phyloP scores from a whole-genome alignment of 2,113 vertebrate genomes.

The Apeltes quadracus region DNA sequence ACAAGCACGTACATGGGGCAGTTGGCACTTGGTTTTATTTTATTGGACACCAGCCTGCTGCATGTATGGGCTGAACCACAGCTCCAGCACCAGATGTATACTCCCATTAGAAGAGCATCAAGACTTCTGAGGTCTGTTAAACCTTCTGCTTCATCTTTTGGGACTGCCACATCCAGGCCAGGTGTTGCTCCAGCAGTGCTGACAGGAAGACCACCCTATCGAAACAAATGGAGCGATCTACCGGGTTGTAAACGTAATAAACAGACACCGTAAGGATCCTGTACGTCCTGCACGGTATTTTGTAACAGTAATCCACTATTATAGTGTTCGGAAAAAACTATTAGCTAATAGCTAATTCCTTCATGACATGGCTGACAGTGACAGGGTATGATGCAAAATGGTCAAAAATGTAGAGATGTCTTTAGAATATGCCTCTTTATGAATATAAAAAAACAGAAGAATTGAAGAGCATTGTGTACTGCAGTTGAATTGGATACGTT shows the following conservation, averaged over 20 bases:
- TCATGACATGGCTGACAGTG: not conserved
- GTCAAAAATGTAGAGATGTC: not conserved
- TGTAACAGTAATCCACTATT: not conserved
- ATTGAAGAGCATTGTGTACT: not conserved
- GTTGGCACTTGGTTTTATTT: slow-evolving; percentile 27
- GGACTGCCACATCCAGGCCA: slow-evolving; percentile 6
- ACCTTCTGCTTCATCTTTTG: not conserved
- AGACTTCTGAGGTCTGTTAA: not conserved
- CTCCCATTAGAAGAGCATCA: slow-evolving; percentile 1
- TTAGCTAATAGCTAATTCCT: not conserved
- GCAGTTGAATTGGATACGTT: not conserved
- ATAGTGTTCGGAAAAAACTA: not conserved
- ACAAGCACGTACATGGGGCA: not conserved
- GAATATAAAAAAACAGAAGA: not conserved
- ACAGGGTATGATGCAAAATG: not conserved
- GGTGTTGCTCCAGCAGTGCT: slow-evolving; percentile 13
- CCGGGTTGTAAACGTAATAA: not conserved
- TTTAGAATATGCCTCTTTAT: not conserved
- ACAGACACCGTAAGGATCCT: not conserved
- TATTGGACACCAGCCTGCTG: slow-evolving; percentile 17
- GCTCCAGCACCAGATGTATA: not conserved
- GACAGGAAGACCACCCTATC: slow-evolving; percentile 6
- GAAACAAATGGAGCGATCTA: slow-evolving; percentile 8
- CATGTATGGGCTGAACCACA: not conserved
- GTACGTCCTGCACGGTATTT: not conserved